Evolutionary conservation across 2,113 vertebrate genomes (phyloP).

Genomic region (Megaceryle maxima): DNA sequence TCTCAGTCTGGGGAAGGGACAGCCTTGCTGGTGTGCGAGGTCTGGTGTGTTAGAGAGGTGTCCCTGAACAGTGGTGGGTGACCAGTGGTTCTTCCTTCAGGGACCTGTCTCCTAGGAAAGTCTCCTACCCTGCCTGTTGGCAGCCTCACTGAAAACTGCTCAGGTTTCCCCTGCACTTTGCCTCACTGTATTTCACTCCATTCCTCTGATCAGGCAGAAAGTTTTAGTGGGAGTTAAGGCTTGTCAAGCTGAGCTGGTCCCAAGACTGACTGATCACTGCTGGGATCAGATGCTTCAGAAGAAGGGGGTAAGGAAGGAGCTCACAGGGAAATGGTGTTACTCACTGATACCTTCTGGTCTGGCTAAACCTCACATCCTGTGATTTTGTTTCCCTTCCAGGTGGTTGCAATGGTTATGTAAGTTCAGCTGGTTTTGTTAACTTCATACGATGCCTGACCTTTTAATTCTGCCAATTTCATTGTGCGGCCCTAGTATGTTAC

Average conservation of each 20-base stretch:
- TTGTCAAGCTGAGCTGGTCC: background rate
- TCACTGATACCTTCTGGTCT: background rate
- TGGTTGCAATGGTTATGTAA: background rate
- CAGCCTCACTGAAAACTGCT: background rate
- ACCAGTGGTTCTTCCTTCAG: background rate
- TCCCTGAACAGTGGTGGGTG: rapidly evolving
- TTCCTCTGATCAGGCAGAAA: background rate
- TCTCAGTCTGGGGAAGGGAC: background rate
- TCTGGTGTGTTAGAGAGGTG: background rate
- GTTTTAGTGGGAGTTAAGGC: background rate
- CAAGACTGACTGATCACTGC: background rate
- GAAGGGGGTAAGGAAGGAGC: background rate
- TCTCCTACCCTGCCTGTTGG: background rate
- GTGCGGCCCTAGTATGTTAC: background rate
- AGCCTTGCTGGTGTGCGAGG: background rate
- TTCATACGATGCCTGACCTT: background rate
- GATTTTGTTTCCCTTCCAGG: background rate
- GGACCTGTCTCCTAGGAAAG: background rate
- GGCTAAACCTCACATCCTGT: background rate
- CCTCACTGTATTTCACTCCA: background rate
- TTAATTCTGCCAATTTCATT: background rate
- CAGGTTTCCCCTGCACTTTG: background rate
- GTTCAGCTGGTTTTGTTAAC: background rate
- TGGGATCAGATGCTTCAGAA: background rate
- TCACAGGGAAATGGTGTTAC: background rate